Percentiles rank a stretch among this genome's conserved stretches.
Evolutionary conservation across 2,113 vertebrate species (phyloP).

Genomic region (Forbesichthys papilliferus): DNA sequence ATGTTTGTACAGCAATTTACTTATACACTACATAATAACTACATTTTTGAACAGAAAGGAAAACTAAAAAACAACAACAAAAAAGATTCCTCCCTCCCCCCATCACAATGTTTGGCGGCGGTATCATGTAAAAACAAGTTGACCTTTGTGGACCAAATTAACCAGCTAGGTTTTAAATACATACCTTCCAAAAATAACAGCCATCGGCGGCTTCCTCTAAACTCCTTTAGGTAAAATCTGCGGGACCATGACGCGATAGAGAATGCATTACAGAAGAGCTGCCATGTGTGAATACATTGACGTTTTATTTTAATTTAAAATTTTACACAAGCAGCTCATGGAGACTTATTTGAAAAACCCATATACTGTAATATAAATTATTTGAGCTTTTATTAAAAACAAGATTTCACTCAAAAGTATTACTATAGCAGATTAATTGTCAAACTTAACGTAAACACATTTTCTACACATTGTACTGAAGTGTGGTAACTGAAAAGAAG

Average conservation of each 20-base stretch:
- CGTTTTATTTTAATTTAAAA: not conserved
- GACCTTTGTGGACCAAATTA: slow-evolving; percentile 68
- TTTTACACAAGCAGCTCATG: not conserved
- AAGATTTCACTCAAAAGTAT: not conserved
- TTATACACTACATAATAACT: not conserved
- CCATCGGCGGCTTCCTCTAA: slow-evolving; percentile 78
- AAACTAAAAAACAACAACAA: slow-evolving; percentile 43
- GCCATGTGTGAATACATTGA: slow-evolving; percentile 17
- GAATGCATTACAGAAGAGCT: slow-evolving; percentile 12
- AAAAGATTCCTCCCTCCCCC: slow-evolving; percentile 11
- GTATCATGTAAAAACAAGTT: slow-evolving; percentile 50
- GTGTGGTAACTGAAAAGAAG: not conserved
- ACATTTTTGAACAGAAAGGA: slow-evolving; percentile 24
- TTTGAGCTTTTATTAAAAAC: not conserved
- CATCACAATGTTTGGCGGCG: slow-evolving; percentile 59
- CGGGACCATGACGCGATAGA: slow-evolving; percentile 39
- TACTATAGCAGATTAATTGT: not conserved
- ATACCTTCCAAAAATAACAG: slow-evolving; percentile 81
- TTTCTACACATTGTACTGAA: too few species aligned
- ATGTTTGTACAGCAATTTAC: not conserved
- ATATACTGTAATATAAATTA: not conserved
- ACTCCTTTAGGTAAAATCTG: slow-evolving; percentile 79
- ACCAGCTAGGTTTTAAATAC: slow-evolving; percentile 60
- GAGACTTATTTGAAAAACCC: not conserved
- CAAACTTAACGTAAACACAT: too few species aligned